These are phyloP conservation scores for Agonopterix alstromeriana DNA, from an alignment of 2,888 invertebrate genomes.

Conservation along the genomic window DNA sequence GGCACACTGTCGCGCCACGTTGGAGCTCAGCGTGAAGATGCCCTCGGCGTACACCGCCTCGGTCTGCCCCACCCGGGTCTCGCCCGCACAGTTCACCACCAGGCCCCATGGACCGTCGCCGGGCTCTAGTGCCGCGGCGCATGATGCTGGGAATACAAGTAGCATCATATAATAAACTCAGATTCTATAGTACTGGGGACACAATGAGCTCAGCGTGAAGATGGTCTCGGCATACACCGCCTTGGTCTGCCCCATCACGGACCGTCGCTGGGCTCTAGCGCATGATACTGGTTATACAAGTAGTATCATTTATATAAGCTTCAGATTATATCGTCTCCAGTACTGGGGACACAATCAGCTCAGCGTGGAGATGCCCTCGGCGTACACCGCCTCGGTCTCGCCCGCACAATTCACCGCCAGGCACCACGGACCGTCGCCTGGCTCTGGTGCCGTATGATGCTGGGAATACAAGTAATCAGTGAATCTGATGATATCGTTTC, in stretches of 20 bases:
- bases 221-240: too few species aligned
- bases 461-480: slow-evolving; percentile 41
- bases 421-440: slow-evolving; percentile 80
- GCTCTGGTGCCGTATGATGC: slow-evolving; percentile 88
- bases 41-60: slow-evolving; percentile 95
- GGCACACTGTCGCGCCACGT: slow-evolving; percentile 88
- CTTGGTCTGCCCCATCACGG: too few species aligned
- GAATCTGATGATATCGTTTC: too few species aligned
- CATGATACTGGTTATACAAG: too few species aligned
- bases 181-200: too few species aligned
- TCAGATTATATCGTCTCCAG: too few species aligned
- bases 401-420: slow-evolving; percentile 93
- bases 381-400: slow-evolving; percentile 93
- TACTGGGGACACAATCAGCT: too few species aligned
- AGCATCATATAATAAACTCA: too few species aligned
- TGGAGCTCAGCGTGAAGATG: slow-evolving; percentile 87
- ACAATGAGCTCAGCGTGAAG: too few species aligned
- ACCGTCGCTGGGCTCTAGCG: too few species aligned
- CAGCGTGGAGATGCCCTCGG: slow-evolving; percentile 90
- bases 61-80: slow-evolving; percentile 91
- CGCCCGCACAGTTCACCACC: slow-evolving; percentile 94
- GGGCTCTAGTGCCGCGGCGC: slow-evolving; percentile 83
- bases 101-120: slow-evolving; percentile 82
- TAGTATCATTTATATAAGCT: too few species aligned
- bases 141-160: slow-evolving; percentile 79